Percentiles rank a stretch among this genome's conserved stretches.
phyloP scores from a whole-genome alignment of 2,888 invertebrate genomes.

The Polia nebulosa region DNA sequence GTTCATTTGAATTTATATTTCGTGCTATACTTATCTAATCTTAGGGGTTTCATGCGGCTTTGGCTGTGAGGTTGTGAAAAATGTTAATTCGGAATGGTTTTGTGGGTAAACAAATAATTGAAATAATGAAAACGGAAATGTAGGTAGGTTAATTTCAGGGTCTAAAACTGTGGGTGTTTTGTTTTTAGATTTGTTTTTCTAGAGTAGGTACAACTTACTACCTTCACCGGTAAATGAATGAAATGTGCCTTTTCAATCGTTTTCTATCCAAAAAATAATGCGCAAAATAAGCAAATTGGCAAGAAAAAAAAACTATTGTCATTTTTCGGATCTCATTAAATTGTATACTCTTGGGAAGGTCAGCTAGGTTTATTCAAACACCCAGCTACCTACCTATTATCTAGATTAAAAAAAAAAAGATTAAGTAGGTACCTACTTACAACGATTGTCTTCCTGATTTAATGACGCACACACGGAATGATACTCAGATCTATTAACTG shows the following conservation, averaged over 20 bases:
- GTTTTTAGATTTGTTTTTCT: not conserved
- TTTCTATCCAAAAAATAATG: not conserved
- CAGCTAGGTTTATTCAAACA: not conserved
- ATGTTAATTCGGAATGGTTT: slow-evolving; percentile 30
- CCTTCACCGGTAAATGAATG: too few species aligned
- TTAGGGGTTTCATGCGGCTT: slow-evolving; percentile 10
- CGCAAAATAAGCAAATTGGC: not conserved
- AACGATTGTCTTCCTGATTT: slow-evolving; percentile 9
- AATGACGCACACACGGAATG: slow-evolving; percentile 13
- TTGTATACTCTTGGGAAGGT: not conserved
- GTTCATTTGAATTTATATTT: not conserved
- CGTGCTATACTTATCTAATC: slow-evolving; percentile 5
- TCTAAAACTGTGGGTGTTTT: too few species aligned
- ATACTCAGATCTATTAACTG: slow-evolving; percentile 11
- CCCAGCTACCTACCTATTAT: not conserved
- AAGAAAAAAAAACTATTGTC: not conserved
- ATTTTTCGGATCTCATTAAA: too few species aligned
- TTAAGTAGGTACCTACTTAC: too few species aligned
- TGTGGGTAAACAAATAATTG: slow-evolving; percentile 51
- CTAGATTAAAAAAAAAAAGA: too few species aligned
- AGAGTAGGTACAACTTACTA: too few species aligned
- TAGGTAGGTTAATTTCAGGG: not conserved
- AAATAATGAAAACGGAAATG: slow-evolving; percentile 18
- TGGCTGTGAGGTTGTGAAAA: slow-evolving; percentile 20
- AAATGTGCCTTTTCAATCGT: too few species aligned